Base-by-base conservation (phyloP, 1,140 invertebrate genomes). In the Battus philenor region DNA sequence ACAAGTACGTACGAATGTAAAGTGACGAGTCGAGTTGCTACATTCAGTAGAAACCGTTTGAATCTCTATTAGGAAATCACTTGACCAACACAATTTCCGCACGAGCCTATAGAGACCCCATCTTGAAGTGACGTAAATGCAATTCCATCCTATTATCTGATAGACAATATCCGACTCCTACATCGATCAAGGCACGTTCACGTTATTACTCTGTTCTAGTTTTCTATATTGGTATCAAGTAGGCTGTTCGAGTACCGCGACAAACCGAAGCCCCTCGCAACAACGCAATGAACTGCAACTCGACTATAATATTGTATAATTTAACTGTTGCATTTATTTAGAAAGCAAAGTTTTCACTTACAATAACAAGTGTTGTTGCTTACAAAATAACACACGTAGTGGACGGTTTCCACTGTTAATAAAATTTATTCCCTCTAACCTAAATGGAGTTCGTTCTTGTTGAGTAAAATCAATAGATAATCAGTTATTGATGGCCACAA, bases 141-240 rank as follows among this genome's bases (percentile, higher is more conserved):
- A 41, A 41, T 41, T 41, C 38, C 8, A 9, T n/a, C 24, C 38
- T 16, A 41, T 41, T 41, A 41, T 41, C 38, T 41, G 38, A 41
- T 41, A 10, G 38, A 41, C 38, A 17, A 41, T 41, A 41, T 29
- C 24, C 38, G 24, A 41, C 32, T 33, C 15, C 4, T 39, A 20
- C 36, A 39, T 39, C 38, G 38, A 17, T 9, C 20, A 26, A 17
- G 9, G 16, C 17, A 16, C n/a, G 1, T 36, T 41, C 24, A 16
- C 9, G 13, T 41, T 26, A 39, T 39, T 41, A 41, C 24, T 27
- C 38, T 29, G 38, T 41, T 41, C 38, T 26, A 41, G 38, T 41
- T 41, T 41, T 41, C 38, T 41, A 29, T 27, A 41, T 41, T 27
- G 38, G 38, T 41, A 41, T 9, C 38, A 41, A 41, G 38, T 41